Conservation (phyloP, 2,797 vertebrate species). For the Danio albolineatus region DNA sequence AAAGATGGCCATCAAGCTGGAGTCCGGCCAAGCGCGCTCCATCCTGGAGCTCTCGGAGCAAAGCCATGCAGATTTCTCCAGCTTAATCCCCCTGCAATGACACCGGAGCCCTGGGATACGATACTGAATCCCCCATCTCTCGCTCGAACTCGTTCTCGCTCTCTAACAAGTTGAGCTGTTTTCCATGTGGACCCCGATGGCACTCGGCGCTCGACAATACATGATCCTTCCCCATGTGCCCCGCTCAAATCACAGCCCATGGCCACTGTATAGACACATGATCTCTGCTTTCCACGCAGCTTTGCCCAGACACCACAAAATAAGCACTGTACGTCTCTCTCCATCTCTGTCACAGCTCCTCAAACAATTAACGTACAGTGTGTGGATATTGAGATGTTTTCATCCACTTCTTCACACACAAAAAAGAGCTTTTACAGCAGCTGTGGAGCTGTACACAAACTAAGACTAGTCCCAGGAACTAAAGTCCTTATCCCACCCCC, state of each 20-base stretch:
- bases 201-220: conserved; percentile 73
- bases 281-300: conserved; percentile 70
- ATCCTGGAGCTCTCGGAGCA: conserved; percentile 46
- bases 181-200: conserved; percentile 75
- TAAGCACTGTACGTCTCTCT: conserved; percentile 46
- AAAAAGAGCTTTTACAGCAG: conserved; percentile 69
- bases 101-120: conserved; percentile 34
- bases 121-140: conserved; percentile 24
- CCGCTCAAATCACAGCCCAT: conserved; percentile 67
- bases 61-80: conserved; percentile 53
- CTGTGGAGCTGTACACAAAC: conserved; percentile 90
- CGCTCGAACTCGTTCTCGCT: conserved; percentile 53
- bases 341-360: background rate
- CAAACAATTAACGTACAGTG: conserved; percentile 64
- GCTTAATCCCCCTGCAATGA: conserved; percentile 45
- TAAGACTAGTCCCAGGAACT: conserved; percentile 93
- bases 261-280: conserved; percentile 72
- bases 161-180: conserved; percentile 75
- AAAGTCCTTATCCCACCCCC: conserved; percentile 81
- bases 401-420: conserved; percentile 43
- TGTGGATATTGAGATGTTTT: conserved; percentile 70
- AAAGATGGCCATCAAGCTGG: conserved; percentile 44
- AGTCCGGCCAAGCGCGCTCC: conserved; percentile 29
- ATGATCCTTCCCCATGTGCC: conserved; percentile 72
- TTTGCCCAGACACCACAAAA: conserved; percentile 62